A percentile compares a stretch with the other conserved stretches of the same genome.
phyloP scores from a whole-genome alignment of 1,140 invertebrate genomes.

The Cepaea nemoralis region DNA sequence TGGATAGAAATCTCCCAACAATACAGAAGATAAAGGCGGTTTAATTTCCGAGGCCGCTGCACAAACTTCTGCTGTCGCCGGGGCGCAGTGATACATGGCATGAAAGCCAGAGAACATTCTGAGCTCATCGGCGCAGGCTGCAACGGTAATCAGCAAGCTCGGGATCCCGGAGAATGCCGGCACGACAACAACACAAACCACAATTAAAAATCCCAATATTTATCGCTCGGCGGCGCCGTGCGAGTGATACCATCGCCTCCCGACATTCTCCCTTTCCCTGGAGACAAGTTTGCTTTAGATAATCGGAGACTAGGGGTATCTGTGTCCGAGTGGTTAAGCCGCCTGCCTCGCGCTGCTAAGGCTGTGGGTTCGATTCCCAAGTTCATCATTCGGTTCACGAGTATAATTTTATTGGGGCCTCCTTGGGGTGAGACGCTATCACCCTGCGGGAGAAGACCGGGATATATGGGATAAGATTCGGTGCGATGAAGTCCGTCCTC shows the following conservation, averaged over 20 bases:
- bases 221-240: too few species aligned
- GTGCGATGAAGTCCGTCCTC: too few species aligned
- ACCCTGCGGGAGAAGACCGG: too few species aligned
- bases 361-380: too few species aligned
- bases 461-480: too few species aligned
- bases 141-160: neutral
- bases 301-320: too few species aligned
- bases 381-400: too few species aligned
- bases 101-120: neutral
- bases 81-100: conserved; percentile 3
- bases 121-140: neutral
- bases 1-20: neutral
- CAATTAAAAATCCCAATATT: conserved; percentile 11
- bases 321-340: too few species aligned
- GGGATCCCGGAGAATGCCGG: neutral
- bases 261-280: neutral
- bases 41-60: neutral
- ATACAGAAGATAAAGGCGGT: neutral
- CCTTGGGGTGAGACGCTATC: too few species aligned
- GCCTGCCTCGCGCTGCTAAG: too few species aligned
- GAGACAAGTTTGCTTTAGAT: neutral
- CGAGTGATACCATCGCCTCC: too few species aligned
- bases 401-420: too few species aligned
- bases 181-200: neutral
- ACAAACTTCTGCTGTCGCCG: neutral